Percentiles rank a stretch among this genome's conserved stretches.
phyloP scores from a whole-genome alignment of 2,797 vertebrate species.

The Delichon dasypus region DNA sequence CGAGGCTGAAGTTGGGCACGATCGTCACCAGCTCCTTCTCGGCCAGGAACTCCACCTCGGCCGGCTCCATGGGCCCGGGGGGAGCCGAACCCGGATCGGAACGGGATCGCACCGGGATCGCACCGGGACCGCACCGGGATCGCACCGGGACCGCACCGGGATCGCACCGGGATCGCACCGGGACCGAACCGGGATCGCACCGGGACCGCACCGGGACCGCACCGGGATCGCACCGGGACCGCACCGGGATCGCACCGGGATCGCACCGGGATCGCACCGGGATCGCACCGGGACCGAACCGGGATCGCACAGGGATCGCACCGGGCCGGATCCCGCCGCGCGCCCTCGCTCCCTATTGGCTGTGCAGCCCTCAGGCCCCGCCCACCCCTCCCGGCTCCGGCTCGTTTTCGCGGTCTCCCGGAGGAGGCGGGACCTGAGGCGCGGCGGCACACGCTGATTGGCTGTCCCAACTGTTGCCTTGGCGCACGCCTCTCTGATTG shows the following conservation, averaged over 20 bases:
- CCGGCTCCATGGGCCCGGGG: constrained; percentile 80
- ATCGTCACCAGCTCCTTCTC: constrained; percentile 92
- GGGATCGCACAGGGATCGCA: not conserved
- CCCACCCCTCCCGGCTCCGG: not conserved
- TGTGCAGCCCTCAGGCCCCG: not conserved
- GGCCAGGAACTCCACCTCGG: constrained; percentile 92
- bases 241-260: rapidly evolving
- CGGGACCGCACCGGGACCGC: not conserved
- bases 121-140: not conserved
- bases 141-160: not conserved
- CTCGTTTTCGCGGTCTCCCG: not conserved
- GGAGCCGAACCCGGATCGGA: not conserved
- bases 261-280: rapidly evolving
- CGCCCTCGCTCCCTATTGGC: constrained; percentile 20
- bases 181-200: not conserved
- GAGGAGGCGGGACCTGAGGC: rapidly evolving
- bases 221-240: no score
- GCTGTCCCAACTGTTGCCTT: rapidly evolving
- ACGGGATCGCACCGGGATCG: rapidly evolving
- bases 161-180: rapidly evolving
- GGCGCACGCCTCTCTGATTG: not conserved
- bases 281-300: rapidly evolving
- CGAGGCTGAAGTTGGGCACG: constrained; percentile 94
- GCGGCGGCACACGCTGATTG: not conserved
- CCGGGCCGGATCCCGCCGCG: not conserved